Evolutionary conservation across 2,113 vertebrate species (phyloP), one percentile per base, ranked within the genome.

Genomic region (Microcebus tavaratra): DNA sequence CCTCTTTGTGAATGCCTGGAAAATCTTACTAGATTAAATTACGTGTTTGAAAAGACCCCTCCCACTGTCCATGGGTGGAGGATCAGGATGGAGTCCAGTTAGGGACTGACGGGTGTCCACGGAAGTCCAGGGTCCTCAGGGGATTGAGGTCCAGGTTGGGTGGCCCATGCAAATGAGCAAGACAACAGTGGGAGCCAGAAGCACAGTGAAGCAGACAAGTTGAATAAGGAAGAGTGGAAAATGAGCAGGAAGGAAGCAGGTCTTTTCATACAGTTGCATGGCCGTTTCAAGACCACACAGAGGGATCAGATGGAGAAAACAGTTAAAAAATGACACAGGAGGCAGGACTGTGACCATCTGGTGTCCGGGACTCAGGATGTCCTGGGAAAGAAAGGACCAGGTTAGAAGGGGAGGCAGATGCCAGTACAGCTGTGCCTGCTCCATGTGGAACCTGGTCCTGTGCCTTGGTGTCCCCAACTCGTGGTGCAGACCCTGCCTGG

Each of bases 141-240:
- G 55, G 3, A 11, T 7, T 84, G 18, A 34, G 84, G 29, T 50
- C 7, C 17, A 82, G n/a, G 23, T 6, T n/a, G 0, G 6, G 21
- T 6, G 85, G 31, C 42, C 42, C 31, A 21, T 18, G 42, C 39
- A 39, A 86, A 93, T 50, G 15, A 67, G 27, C 3, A 59, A 53
- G 31, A 53, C 21, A 65, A 34, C 39, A 25, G 55, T 9, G 25
- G 75, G 23, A 36, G 13, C 50, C 61, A 4, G 34, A 34, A 75
- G 45, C 4, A 1, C 23, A 4, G 0, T 3, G 45, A 42, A 2
- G 36, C 8, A 89, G 55, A 23, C 29, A 42, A 34, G 13, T 0
- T 25, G 34, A n/a, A 1, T 31, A 42, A 70, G 25, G 42, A 88
- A 27, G 65, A 57, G 20, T 2, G 57, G 53, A 50, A 59, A 90